Conservation (phyloP, 2,888 invertebrate genomes). For the Mechanitis messenoides region DNA sequence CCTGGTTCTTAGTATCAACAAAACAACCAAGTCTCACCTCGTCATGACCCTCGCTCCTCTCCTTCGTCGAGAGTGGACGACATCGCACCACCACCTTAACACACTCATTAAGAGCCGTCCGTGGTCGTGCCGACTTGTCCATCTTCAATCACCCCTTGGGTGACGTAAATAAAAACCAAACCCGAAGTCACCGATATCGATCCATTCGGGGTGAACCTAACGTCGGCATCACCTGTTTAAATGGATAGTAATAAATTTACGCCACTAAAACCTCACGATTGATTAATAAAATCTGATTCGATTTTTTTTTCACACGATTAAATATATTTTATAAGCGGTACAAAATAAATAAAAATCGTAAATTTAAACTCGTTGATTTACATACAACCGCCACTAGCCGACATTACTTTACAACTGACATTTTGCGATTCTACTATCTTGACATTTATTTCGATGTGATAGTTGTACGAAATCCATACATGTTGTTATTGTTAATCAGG, state of each 20-base stretch:
- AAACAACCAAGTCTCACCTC: slow-evolving; percentile 64
- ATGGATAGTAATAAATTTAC: slow-evolving; percentile 31
- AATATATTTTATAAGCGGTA: slow-evolving; percentile 51
- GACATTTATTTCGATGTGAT: slow-evolving; percentile 19
- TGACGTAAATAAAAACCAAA: slow-evolving; percentile 48
- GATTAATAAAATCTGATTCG: slow-evolving; percentile 39
- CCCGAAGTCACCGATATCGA: slow-evolving; percentile 70
- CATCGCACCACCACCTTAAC: slow-evolving; percentile 98
- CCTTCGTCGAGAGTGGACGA: slow-evolving; percentile 94
- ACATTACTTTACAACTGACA: slow-evolving; percentile 64
- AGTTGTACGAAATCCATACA: slow-evolving; percentile 1
- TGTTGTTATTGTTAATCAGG: too few relatives aligned
- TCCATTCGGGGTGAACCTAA: slow-evolving; percentile 65
- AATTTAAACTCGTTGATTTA: slow-evolving; percentile 42
- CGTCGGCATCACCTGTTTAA: slow-evolving; percentile 62
- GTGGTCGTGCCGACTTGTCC: slow-evolving; percentile 71
- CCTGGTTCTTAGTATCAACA: slow-evolving; percentile 40
- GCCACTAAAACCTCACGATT: slow-evolving; percentile 31
- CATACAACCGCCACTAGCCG: slow-evolving; percentile 47
- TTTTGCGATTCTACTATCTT: slow-evolving; percentile 28
- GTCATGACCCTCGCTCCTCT: slow-evolving; percentile 83
- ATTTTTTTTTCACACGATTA: slow-evolving; percentile 47
- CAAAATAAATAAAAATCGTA: slow-evolving; percentile 69
- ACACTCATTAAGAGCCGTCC: slow-evolving; percentile 83
- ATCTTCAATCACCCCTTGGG: slow-evolving; percentile 53